Percentiles rank a stretch among this genome's conserved stretches.
Evolutionary conservation across 1,140 invertebrate species (phyloP).

Genomic region (Drosophila azteca): DNA sequence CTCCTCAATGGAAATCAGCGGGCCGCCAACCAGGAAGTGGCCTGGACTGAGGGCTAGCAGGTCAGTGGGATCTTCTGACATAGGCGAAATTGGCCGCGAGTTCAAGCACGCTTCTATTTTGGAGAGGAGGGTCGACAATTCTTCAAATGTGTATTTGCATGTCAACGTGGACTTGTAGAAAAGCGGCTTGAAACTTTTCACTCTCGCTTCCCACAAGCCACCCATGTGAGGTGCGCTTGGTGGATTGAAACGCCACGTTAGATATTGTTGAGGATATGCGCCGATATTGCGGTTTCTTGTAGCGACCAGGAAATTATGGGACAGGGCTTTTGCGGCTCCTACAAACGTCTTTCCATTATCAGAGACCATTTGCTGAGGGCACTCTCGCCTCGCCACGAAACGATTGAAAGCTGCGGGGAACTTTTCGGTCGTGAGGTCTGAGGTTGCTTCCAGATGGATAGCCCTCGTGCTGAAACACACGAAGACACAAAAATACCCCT

Average conservation of each 20-base stretch:
- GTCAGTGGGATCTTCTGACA: background rate
- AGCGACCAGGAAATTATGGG: too few relatives aligned
- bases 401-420: background rate
- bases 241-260: background rate
- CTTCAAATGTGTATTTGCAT: too few relatives aligned
- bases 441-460: too few relatives aligned
- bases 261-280: background rate
- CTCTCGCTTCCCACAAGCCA: conserved; percentile 67
- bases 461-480: too few relatives aligned
- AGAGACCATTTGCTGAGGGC: background rate
- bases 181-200: too few relatives aligned
- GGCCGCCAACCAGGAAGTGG: background rate
- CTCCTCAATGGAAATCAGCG: background rate
- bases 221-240: conserved; percentile 65
- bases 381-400: background rate
- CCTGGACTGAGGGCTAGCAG: background rate
- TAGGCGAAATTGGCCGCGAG: too few relatives aligned
- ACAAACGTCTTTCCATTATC: background rate
- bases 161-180: too few relatives aligned
- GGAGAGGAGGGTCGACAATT: too few relatives aligned
- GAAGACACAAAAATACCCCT: background rate
- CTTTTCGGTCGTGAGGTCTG: background rate
- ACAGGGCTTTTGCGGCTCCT: background rate
- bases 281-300: background rate
- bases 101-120: too few relatives aligned